Percentiles rank a stretch among this genome's conserved stretches.
Conservation (phyloP, 2,113 vertebrate species). For the Ophthalmolycus amberensis region DNA sequence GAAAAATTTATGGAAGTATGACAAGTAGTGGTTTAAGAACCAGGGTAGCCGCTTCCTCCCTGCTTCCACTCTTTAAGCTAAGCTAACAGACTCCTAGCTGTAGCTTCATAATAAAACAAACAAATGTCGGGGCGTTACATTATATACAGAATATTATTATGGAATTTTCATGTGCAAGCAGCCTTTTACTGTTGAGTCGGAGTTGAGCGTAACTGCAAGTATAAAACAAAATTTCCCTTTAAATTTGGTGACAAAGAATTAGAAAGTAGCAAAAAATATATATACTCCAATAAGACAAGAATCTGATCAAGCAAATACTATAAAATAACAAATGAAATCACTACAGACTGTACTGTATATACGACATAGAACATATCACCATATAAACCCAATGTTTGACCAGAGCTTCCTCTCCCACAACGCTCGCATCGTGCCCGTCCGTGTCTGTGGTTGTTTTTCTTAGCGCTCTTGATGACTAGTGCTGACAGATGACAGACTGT, state of each 20-base stretch:
- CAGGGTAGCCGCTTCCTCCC: neutral
- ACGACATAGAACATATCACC: conserved; percentile 11
- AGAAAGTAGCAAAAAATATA: neutral
- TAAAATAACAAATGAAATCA: neutral
- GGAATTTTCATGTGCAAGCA: too few relatives aligned
- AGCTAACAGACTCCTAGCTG: neutral
- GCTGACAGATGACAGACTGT: conserved; percentile 80
- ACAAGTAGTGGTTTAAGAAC: neutral
- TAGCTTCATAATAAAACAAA: neutral
- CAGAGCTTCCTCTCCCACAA: conserved; percentile 36
- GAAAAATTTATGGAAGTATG: neutral
- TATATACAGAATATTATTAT: too few relatives aligned
- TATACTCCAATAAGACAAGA: neutral
- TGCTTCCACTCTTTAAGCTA: neutral
- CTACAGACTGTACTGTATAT: conserved; percentile 5
- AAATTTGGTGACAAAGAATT: too few relatives aligned
- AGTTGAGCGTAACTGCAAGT: too few relatives aligned
- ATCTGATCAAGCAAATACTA: neutral
- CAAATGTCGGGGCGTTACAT: too few relatives aligned
- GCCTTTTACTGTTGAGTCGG: too few relatives aligned
- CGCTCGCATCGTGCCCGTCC: conserved; percentile 30
- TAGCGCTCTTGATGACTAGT: conserved; percentile 56
- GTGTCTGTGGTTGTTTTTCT: conserved; percentile 71
- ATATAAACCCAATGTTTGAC: conserved; percentile 40
- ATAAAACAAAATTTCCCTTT: too few relatives aligned